phyloP scores from a whole-genome alignment of 2,888 invertebrate genomes.

The Conchocele bisecta region DNA sequence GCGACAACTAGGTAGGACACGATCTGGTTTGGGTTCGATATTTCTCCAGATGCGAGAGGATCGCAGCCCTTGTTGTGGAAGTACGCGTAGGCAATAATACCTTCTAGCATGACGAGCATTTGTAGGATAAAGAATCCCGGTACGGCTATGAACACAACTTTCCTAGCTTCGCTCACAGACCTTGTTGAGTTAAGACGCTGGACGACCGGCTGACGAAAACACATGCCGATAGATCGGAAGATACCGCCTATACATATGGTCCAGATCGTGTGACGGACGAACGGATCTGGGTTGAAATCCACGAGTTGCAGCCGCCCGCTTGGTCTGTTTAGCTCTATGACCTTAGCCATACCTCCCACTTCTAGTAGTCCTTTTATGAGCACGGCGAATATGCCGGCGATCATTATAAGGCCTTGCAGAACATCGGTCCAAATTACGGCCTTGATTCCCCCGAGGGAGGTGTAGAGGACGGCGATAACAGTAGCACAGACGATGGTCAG shows the following conservation, averaged over 20 bases:
- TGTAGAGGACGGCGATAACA: slow-evolving; percentile 45
- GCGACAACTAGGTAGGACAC: slow-evolving; percentile 33
- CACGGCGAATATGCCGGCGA: slow-evolving; percentile 31
- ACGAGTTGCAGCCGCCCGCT: too few species aligned
- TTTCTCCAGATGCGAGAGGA: slow-evolving; percentile 43
- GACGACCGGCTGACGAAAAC: slow-evolving; percentile 21
- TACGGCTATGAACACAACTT: too few species aligned
- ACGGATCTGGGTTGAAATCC: too few species aligned
- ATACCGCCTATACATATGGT: slow-evolving; percentile 29
- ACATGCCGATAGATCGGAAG: slow-evolving; percentile 6
- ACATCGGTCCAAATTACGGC: slow-evolving; percentile 45
- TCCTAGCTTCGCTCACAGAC: slow-evolving; percentile 31
- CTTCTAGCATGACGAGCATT: slow-evolving; percentile 34
- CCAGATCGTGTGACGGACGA: slow-evolving; percentile 43
- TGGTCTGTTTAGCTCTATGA: too few species aligned
- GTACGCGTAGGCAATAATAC: slow-evolving; percentile 40
- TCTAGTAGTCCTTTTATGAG: slow-evolving; percentile 35
- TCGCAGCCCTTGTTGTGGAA: too few species aligned
- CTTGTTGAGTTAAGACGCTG: slow-evolving; percentile 41
- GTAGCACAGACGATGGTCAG: too few species aligned
- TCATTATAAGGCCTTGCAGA: slow-evolving; percentile 42
- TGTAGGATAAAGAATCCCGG: slow-evolving; percentile 28
- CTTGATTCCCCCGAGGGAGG: slow-evolving; percentile 43
- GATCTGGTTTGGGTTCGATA: slow-evolving; percentile 41
- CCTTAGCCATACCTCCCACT: slow-evolving; percentile 41